Evolutionary conservation across 2,113 vertebrate genomes (phyloP), one percentile per base, ranked within the genome.

Genomic region (Cephalopterus ornatus): DNA sequence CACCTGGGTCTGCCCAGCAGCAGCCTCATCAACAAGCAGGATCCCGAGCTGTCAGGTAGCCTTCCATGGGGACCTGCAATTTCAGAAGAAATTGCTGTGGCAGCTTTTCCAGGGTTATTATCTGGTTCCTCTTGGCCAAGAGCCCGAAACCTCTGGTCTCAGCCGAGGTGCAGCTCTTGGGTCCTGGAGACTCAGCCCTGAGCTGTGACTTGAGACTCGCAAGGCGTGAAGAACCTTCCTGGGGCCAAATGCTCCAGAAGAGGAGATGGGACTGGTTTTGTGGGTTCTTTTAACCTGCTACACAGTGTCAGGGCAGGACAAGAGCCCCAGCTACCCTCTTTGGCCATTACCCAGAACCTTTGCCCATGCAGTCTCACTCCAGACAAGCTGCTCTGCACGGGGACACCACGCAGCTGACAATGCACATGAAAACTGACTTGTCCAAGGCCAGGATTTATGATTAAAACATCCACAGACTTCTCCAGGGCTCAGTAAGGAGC

Each of bases 261-360:
- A 49, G 74, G 59, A 50, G 72, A 10, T 18, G 39, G 16, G 41
- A 15, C 24, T 37, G 26, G 32, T 52, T 93, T 17, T 14, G 14
- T 24, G 46, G 11, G 9, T 21, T 91, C 5, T 65, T 84, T 20
- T 28, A 39, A 47, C 14, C 19, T 78, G 30, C 26, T 55, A 7
- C 0, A 2, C 39, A 61, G 65, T 1, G 6, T 16, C 2, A 27
- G 32, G 50, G 4, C 28, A 77, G 46, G 47, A 39, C 0, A 0
- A 80, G 67, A 80, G n/a, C 23, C 24, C 22, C 37, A 70, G n/a
- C 8, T 67, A 52, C 56, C 4, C 4, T 77, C 39, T 66, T 30
- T 33, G 28, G 53, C 5, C 35, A 23, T 35, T 5, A 8, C 5
- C 47, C 19, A n/a, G 7, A n/a, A 3, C 7, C 7, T 53, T 32